phyloP scores from a whole-genome alignment of 2,888 invertebrate species.

The Eristalinus aeneus region DNA sequence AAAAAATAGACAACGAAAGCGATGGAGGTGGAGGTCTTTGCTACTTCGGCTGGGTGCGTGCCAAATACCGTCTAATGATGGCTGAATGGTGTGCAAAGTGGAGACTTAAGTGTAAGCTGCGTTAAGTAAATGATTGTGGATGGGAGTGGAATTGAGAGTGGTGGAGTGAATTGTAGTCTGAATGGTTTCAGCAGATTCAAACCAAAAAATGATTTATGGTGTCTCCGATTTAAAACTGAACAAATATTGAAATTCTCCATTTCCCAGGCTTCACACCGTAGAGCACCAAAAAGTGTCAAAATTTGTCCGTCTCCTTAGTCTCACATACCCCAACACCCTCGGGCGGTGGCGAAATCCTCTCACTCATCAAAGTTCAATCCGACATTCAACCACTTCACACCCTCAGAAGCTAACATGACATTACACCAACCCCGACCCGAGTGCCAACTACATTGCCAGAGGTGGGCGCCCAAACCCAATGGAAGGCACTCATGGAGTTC shows the following conservation, averaged over 20 bases:
- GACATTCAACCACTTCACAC: conserved; percentile 40
- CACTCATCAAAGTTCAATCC: conserved; percentile 19
- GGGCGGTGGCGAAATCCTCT: background rate
- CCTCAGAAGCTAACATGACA: conserved; percentile 65
- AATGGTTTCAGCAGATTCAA: too few species aligned
- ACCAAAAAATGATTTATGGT: too few species aligned
- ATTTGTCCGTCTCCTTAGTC: background rate
- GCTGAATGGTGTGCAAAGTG: conserved; percentile 64
- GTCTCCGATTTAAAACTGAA: too few species aligned
- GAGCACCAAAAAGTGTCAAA: background rate
- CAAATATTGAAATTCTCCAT: too few species aligned
- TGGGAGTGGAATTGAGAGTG: background rate
- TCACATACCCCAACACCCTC: background rate
- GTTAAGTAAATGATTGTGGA: conserved; percentile 40
- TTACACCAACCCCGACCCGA: conserved; percentile 60
- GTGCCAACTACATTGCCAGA: conserved; percentile 44
- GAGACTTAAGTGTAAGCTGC: conserved; percentile 37
- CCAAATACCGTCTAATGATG: conserved; percentile 37
- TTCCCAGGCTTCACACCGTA: too few species aligned
- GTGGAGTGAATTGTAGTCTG: background rate
- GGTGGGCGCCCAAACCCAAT: conserved; percentile 12
- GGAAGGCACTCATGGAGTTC: background rate
- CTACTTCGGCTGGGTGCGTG: background rate
- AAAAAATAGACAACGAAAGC: conserved; percentile 20
- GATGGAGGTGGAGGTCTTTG: background rate